These are phyloP conservation scores for Gymnodraco acuticeps DNA, from an alignment of 2,797 vertebrate species.

Conservation along the genomic window DNA sequence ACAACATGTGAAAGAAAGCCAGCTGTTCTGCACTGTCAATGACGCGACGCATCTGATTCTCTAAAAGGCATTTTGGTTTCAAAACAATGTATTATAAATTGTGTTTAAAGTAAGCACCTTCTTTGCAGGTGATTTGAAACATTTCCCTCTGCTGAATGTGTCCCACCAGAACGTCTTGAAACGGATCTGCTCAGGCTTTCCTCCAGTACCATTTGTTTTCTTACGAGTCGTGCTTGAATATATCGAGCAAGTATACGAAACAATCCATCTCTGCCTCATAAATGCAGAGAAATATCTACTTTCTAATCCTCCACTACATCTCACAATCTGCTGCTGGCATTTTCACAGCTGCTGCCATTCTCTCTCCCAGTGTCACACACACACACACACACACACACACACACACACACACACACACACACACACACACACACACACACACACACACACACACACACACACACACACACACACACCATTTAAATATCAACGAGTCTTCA, in stretches of 20 bases:
- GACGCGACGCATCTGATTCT: too few relatives aligned
- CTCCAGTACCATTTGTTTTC: background rate
- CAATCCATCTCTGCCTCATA: constrained; percentile 55
- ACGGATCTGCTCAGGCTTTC: constrained; percentile 11
- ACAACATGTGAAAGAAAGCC: too few relatives aligned
- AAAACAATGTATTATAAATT: too few relatives aligned
- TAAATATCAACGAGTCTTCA: constrained; percentile 62
- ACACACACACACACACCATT: constrained; percentile 32
- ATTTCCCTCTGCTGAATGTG: background rate
- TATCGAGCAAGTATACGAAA: constrained; percentile 42
- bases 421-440: background rate
- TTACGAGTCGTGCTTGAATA: constrained; percentile 11
- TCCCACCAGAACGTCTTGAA: too few relatives aligned
- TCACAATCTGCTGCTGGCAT: constrained; percentile 37
- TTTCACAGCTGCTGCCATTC: constrained; percentile 47
- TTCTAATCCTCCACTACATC: constrained; percentile 46
- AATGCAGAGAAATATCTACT: constrained; percentile 43
- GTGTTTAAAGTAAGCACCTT: background rate
- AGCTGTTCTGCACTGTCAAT: too few relatives aligned
- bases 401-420: too few relatives aligned
- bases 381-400: background rate
- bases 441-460: background rate
- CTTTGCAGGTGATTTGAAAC: constrained; percentile 16
- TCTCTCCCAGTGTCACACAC: background rate
- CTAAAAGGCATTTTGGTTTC: too few relatives aligned